Evolutionary conservation across 1,140 invertebrate genomes (phyloP), one percentile per base, ranked within the genome.

Genomic region (Brachionus rotundiformis): DNA sequence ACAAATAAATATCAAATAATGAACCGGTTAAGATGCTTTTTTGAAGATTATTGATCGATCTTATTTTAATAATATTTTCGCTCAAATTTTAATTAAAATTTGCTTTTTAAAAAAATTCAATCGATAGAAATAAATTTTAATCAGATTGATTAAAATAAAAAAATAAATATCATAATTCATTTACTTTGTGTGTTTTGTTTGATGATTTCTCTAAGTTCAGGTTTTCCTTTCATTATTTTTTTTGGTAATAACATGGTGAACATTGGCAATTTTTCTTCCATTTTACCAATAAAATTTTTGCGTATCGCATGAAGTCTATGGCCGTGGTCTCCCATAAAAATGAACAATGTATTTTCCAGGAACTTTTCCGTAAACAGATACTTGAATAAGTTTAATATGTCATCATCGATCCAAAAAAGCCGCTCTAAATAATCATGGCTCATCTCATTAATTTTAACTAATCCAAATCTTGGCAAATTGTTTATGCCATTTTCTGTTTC

Each of bases 241-340:
- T 31, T 44, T 1, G 82, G 82, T 10, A 82, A 11, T n/a, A 61
- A 33, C 49, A 83, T 77, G 29, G 47, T 49, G 19, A 82, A 44
- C 31, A 83, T 47, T 13, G 82, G 82, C 54, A 82, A 68, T 54
- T 80, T 81, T 61, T 75, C 82, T 36, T 83, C 82, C 13, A 83
- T 71, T 33, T 65, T 73, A 31, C 82, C 82, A 11, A 82, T 61
- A 19, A 68, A 68, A 6, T 59, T 80, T 25, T 33, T 41, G 13
- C 82, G 59, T 11, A 82, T 68, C 2, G 16, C 27, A 68, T 80
- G 73, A 27, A 68, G 65, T 19, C 82, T 25, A 49, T 79, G 73
- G 1, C 82, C 82, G 61, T 82, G 82, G 31, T 82, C 82, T 29
- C 82, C 76, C 59, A 79, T 68, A 33, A 82, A 82, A 33, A 82